Evolutionary conservation across 2,797 vertebrate genomes (phyloP).

Genomic region (Columba guinea): DNA sequence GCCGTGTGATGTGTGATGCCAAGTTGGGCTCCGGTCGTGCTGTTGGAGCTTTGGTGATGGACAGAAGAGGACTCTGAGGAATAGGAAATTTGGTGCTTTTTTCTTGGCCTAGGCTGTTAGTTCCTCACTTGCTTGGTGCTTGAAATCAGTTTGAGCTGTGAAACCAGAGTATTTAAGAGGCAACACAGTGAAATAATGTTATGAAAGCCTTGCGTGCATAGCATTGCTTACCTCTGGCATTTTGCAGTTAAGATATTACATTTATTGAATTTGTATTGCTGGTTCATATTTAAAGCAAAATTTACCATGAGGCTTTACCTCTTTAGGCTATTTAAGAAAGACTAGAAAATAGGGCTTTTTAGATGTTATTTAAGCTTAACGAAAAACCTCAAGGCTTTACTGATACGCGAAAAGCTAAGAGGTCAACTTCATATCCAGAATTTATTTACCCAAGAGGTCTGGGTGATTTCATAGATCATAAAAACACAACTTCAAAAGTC

Average conservation of each 20-base stretch:
- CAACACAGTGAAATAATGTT: neutral
- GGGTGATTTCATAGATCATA: conserved; percentile 67
- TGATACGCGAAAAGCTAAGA: conserved; percentile 14
- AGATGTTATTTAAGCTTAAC: conserved; percentile 26
- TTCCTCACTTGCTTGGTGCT: neutral
- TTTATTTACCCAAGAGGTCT: conserved; percentile 66
- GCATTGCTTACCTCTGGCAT: neutral
- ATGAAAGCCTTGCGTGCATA: neutral
- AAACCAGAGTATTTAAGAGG: neutral
- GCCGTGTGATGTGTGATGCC: neutral
- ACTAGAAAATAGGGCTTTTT: neutral
- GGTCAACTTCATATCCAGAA: conserved; percentile 56
- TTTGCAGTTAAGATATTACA: neutral
- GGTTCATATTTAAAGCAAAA: neutral
- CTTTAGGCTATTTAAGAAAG: neutral
- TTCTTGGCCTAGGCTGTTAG: neutral
- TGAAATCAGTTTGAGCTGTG: neutral
- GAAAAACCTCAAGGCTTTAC: conserved; percentile 34
- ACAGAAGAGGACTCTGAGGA: neutral
- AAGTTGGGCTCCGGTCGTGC: neutral
- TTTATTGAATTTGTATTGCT: neutral
- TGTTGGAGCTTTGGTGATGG: neutral
- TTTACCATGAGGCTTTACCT: neutral
- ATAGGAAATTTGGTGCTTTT: neutral
- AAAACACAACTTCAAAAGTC: conserved; percentile 58